Evolutionary conservation across 1,140 invertebrate species (phyloP).

Genomic region (Caerostris darwini): DNA sequence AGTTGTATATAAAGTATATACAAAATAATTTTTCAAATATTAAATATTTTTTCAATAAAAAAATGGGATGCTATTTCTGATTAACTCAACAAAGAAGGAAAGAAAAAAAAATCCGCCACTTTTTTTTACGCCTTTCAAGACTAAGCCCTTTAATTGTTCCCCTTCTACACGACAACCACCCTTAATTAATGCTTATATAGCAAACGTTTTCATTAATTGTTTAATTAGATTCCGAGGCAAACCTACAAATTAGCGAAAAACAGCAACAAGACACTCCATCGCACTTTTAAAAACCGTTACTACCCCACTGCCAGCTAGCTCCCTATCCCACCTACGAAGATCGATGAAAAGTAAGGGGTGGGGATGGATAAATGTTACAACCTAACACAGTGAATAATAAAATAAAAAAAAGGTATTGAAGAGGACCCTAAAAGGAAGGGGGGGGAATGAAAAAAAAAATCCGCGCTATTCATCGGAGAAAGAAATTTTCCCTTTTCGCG

Average conservation of each 20-base stretch:
- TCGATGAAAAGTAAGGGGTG: neutral
- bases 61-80: too few relatives aligned
- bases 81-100: too few relatives aligned
- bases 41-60: too few relatives aligned
- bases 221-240: neutral
- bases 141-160: neutral
- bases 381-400: neutral
- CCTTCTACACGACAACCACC: neutral
- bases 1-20: too few relatives aligned
- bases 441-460: neutral
- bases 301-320: neutral
- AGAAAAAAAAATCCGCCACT: neutral
- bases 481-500: conserved; percentile 64
- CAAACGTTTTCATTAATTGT: neutral
- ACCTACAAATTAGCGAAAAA: conserved; percentile 27
- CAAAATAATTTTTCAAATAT: too few relatives aligned
- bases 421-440: neutral
- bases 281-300: neutral
- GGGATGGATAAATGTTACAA: conserved; percentile 33
- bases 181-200: neutral
- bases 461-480: conserved; percentile 68
- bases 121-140: neutral
- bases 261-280: neutral
- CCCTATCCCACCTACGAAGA: conserved; percentile 39
- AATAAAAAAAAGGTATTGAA: neutral